Evolutionary conservation across 2,113 vertebrate species (phyloP).

Genomic region (Saccopteryx leptura): DNA sequence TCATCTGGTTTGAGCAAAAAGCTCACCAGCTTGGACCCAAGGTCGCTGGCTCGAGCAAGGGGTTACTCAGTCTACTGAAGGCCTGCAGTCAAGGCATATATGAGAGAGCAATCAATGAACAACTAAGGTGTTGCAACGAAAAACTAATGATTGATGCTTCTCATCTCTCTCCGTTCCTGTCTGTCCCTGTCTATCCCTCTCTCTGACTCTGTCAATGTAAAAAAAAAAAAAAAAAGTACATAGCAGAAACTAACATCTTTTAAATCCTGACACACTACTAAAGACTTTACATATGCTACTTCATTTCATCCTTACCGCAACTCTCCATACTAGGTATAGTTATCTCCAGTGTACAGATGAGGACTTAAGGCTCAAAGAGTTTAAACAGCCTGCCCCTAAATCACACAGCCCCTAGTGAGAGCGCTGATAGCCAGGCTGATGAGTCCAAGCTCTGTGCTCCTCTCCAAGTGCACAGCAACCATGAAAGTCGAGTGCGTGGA

Average conservation of each 20-base stretch:
- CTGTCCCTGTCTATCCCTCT: too few species aligned
- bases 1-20: too few species aligned
- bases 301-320: background rate
- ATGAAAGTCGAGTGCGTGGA: background rate
- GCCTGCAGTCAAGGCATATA: too few species aligned
- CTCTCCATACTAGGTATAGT: background rate
- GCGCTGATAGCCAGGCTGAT: background rate
- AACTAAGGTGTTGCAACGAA: too few species aligned
- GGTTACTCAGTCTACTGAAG: too few species aligned
- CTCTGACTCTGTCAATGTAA: too few species aligned
- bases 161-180: too few species aligned
- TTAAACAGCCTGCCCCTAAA: background rate
- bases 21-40: too few species aligned
- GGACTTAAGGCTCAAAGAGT: background rate
- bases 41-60: too few species aligned
- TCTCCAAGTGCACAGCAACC: background rate
- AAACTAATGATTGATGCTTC: too few species aligned
- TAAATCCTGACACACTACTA: background rate
- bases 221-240: too few species aligned
- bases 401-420: background rate
- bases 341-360: background rate
- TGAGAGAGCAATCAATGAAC: too few species aligned
- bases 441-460: background rate
- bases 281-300: background rate
- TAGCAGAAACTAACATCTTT: background rate